Base-by-base conservation (phyloP, 2,888 invertebrate species). In the Drosophila diplacantha region DNA sequence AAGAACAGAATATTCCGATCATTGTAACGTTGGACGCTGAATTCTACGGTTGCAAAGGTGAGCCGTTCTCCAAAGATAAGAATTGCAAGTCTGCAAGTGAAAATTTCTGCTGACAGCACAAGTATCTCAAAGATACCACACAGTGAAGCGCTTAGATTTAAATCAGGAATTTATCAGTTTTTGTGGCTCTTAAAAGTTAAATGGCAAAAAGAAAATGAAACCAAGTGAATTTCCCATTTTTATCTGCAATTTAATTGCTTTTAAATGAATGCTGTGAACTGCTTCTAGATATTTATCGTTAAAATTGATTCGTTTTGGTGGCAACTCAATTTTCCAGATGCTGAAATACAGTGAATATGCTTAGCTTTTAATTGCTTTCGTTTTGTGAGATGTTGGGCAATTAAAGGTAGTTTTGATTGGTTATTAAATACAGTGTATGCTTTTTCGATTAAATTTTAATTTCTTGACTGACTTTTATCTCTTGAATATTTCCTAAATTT, bases 1-100 rank as follows among this genome's bases (percentile, higher is more conserved):
- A 81, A 84, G 77, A 85, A 87, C 76, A 83, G 67, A 71, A 71
- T 78, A 83, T 85, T 85, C 75, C 82, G 85, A 87, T 88, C 88
- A 88, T 88, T 88, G 87, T 88, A 86, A 80, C 87, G 87, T 88
- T 87, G 86, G 85, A 86, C 88, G 88, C 87, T 87, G 88, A 86
- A 86, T 87, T 87, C 86, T 87, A 83, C 87, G 88, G 88, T 88
- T 87, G 88, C 85, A 83, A 86, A 81, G 80, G 80, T 80, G 80
- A 80, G 80, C 83, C 76, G 82, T 76, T 78, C 80, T 76, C 78
- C 73, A 68, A 72, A 69, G 50, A 71, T 59, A 67, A 51, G 60
- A 71, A 63, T 58, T 57, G 18, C 38, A 53, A 62, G 69, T 58
- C 26, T 44, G 29, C 44, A 61, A 67, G 71, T 63, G 63, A 63